Base-by-base conservation (phyloP, 2,113 vertebrate genomes). In the Amblyopsis rosae region DNA sequence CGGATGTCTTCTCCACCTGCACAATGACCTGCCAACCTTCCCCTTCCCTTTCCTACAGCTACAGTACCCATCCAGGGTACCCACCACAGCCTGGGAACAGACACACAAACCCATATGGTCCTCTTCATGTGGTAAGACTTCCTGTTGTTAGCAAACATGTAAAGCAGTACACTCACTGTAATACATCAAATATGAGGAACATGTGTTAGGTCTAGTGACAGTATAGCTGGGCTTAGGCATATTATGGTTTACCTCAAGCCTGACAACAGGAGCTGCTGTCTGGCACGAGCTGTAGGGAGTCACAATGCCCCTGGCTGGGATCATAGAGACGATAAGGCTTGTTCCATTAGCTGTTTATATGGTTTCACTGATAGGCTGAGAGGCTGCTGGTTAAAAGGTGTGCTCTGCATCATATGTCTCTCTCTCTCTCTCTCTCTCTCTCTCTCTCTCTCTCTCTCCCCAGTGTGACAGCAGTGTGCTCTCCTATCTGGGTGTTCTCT, bases 291-390 rank as follows among this genome's bases (percentile, higher is more conserved):
- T 48, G 77, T 72, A 26, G 17, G 70, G 75, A 85, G 79, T 86
- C 84, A 26, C 26, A 47, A 59, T 33, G 60, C 11, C 65, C 51
- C 75, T 49, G 76, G 59, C 26, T 35, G 70, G 58, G 59, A 69
- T 53, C 57, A 35, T 62, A 76, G 67, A 79, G 70, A 73, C 76
- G 79, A 82, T 84, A 73, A 64, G 75, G 64, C 65, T 13, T 7
- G n/a, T 83, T 82, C 80, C 81, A 85, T 87, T 87, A 85, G 83
- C 77, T 70, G 68, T 80, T 89, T 76, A 79, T 89, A 89, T 87
- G 82, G 85, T 90, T 82, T 81, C 74, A 65, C 51, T 72, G 86
- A 86, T 77, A 73, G 84, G 79, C 75, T 63, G 76, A 79, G 80
- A 84, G 80, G 69, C 76, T 70, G 58, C 77, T 80, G 85, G 86